Conservation (phyloP, 2,888 invertebrate species). For the Stratiomys singularior region DNA sequence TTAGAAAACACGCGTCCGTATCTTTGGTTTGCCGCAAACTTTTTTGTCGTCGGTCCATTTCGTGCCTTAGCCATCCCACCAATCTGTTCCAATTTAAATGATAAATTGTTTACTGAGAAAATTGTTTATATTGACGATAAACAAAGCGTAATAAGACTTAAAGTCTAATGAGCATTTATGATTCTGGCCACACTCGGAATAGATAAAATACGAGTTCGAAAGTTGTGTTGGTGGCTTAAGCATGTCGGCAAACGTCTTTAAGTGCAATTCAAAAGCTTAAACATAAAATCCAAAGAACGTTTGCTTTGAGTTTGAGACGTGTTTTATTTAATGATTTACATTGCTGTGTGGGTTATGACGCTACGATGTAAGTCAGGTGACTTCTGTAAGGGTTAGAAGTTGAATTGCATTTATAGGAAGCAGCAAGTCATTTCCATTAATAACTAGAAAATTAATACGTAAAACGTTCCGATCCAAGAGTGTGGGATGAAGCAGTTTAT, state of each 20-base stretch:
- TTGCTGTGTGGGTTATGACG: no score
- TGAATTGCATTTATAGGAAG: no score
- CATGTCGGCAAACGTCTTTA: not conserved
- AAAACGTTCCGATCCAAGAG: no score
- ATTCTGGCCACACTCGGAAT: conserved; percentile 18
- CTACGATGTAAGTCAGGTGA: no score
- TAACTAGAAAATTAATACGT: no score
- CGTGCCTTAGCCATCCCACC: not conserved
- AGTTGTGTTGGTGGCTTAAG: not conserved
- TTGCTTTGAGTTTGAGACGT: no score
- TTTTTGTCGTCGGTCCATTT: not conserved
- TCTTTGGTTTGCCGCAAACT: not conserved
- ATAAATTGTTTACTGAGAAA: conserved; percentile 32
- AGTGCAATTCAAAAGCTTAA: not conserved
- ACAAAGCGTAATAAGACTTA: conserved; percentile 25
- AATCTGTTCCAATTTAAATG: conserved; percentile 23
- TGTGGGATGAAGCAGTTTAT: no score
- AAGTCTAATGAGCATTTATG: conserved; percentile 5
- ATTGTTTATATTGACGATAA: conserved; percentile 32
- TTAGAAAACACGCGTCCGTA: not conserved
- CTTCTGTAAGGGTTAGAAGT: no score
- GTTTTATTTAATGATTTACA: no score
- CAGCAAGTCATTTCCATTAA: no score
- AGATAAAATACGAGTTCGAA: not conserved
- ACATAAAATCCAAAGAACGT: not conserved